phyloP scores from a whole-genome alignment of 2,113 vertebrate genomes.

The Pavo muticus region DNA sequence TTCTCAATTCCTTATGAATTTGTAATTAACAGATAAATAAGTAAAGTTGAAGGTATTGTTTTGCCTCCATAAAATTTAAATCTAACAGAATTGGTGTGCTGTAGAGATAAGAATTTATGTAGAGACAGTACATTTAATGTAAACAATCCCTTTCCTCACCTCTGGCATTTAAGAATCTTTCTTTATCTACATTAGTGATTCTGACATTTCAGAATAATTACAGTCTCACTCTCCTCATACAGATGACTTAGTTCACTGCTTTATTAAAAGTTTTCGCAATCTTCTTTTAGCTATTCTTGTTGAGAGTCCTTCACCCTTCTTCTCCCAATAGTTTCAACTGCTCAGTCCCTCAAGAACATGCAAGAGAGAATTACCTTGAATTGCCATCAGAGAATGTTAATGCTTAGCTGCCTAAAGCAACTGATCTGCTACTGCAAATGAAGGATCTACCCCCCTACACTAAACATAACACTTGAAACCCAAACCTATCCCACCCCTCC shows the following conservation, averaged over 20 bases:
- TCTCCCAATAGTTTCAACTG: not conserved
- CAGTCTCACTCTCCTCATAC: not conserved
- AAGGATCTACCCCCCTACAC: not conserved
- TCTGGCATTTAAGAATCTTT: not conserved
- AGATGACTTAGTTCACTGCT: not conserved
- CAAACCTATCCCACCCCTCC: not conserved
- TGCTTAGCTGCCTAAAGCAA: not conserved
- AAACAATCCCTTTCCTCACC: not conserved
- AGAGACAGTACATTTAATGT: not conserved
- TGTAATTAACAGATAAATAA: not conserved
- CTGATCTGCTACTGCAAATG: not conserved
- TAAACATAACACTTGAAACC: not conserved
- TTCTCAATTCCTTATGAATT: not conserved
- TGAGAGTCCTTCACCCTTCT: not conserved
- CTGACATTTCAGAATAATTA: constrained; percentile 2
- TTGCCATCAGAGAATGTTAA: not conserved
- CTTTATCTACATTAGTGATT: not conserved
- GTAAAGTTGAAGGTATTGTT: not conserved
- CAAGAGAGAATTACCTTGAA: not conserved
- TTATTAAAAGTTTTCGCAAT: not conserved
- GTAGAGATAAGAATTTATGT: not conserved
- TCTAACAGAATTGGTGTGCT: not conserved
- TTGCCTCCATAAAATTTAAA: not conserved
- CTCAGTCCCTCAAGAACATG: not conserved
- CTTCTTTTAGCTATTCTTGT: not conserved